Evolutionary conservation across 2,797 vertebrate species (phyloP).

Genomic region (Eutrigla gurnardus): DNA sequence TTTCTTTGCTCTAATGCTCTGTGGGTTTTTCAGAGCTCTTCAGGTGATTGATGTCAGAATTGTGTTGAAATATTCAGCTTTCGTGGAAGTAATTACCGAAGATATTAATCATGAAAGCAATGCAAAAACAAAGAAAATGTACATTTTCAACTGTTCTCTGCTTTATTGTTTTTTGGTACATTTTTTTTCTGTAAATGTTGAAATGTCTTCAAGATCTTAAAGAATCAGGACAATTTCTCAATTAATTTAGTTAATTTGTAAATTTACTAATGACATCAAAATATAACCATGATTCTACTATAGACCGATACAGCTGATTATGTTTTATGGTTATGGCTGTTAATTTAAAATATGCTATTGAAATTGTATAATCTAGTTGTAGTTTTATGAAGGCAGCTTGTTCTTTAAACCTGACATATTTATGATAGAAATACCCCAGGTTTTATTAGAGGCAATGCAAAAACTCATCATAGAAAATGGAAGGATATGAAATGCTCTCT

Average conservation of each 20-base stretch:
- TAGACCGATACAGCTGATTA: background rate
- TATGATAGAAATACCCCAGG: background rate
- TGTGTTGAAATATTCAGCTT: background rate
- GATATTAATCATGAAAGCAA: background rate
- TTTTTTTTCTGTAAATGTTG: background rate
- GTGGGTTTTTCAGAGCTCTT: background rate
- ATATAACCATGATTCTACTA: background rate
- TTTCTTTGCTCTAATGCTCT: background rate
- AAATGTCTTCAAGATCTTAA: background rate
- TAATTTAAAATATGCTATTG: background rate
- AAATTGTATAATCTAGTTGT: background rate
- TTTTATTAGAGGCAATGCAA: background rate
- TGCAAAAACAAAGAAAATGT: background rate
- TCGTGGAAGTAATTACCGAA: background rate
- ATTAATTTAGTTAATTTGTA: background rate
- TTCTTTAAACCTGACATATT: conserved; percentile 9
- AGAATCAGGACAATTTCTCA: background rate
- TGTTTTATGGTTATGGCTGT: background rate
- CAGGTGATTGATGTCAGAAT: background rate
- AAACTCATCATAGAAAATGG: background rate
- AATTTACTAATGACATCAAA: background rate
- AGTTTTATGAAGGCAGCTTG: conserved; percentile 5
- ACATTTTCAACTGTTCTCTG: too few relatives aligned
- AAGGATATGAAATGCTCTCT: background rate
- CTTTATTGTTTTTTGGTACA: background rate